Evolutionary conservation across 1,140 invertebrate species (phyloP).

Genomic region (Portunus trituberculatus): DNA sequence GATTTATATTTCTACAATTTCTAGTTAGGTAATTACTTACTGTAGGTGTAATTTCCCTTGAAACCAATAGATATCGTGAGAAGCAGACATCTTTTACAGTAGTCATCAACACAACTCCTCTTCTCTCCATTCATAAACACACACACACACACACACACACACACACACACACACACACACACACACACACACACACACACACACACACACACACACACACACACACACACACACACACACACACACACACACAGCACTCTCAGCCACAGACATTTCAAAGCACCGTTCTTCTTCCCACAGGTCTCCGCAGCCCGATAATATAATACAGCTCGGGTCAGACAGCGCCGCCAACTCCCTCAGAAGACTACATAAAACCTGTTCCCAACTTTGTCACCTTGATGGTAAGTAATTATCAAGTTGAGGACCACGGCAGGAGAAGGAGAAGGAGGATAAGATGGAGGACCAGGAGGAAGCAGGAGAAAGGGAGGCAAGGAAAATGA

Average conservation of each 20-base stretch:
- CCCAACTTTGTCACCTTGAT: conserved; percentile 33
- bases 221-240: neutral
- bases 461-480: neutral
- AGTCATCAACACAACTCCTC: neutral
- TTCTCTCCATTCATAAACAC: neutral
- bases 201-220: conserved; percentile 26
- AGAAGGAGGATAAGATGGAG: neutral
- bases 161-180: neutral
- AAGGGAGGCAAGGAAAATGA: too few relatives aligned
- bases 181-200: conserved; percentile 29
- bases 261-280: too few relatives aligned
- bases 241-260: neutral
- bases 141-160: conserved; percentile 23
- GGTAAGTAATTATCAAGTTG: conserved; percentile 36
- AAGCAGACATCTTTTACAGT: too few relatives aligned
- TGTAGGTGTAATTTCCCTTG: too few relatives aligned
- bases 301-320: too few relatives aligned
- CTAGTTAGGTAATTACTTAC: too few relatives aligned
- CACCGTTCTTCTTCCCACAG: too few relatives aligned
- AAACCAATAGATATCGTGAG: too few relatives aligned
- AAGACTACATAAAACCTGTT: conserved; percentile 8
- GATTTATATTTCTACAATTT: too few relatives aligned
- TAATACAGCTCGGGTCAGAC: too few relatives aligned
- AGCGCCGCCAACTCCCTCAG: neutral
- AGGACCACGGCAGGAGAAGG: neutral